A percentile compares a stretch with the other conserved stretches of the same genome.
These are phyloP conservation scores for Armadillidium nasatum DNA, from an alignment of 1,140 invertebrate species.

Conservation along the genomic window DNA sequence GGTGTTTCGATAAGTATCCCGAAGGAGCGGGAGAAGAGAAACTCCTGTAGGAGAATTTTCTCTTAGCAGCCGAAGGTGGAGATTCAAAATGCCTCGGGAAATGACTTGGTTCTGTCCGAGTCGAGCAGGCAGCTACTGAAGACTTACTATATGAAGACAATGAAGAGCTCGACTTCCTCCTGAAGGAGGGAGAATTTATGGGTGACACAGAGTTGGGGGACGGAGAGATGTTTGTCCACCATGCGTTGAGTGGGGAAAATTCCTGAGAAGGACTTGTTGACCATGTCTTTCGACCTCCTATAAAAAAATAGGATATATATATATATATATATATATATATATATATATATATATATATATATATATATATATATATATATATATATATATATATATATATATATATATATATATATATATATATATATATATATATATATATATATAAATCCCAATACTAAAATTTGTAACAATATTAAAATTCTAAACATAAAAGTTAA, in stretches of 20 bases:
- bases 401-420: no score
- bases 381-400: no score
- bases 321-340: no score
- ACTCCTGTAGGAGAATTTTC: background rate
- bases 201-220: background rate
- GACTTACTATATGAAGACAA: background rate
- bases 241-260: background rate
- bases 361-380: no score
- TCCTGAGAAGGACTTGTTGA: background rate
- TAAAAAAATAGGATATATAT: background rate
- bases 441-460: no score
- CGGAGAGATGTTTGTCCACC: background rate
- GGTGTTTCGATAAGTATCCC: background rate
- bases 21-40: background rate
- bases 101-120: background rate
- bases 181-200: background rate
- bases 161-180: background rate
- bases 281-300: background rate
- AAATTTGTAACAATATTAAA: no score
- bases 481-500: no score
- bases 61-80: background rate
- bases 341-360: no score
- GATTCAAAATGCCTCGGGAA: background rate
- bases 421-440: no score
- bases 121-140: background rate